Conservation (phyloP, 2,888 invertebrate genomes). For the Chaetogeoica ovagalla region DNA sequence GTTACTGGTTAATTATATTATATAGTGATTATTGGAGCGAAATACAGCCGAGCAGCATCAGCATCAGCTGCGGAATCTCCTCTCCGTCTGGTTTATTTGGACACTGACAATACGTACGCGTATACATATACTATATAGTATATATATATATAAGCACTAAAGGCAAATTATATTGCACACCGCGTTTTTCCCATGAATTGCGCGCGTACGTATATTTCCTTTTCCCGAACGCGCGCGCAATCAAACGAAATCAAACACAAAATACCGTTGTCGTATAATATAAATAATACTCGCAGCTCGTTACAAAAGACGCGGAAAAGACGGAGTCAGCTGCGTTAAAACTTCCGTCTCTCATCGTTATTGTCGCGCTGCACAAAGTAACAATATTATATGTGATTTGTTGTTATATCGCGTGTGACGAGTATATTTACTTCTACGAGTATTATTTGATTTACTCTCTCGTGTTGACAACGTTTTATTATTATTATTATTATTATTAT, state of each 20-base stretch:
- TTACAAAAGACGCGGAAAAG: constrained; percentile 37
- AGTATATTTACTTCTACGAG: too few species aligned
- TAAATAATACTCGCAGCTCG: background rate
- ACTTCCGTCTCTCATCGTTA: constrained; percentile 17
- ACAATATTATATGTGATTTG: too few species aligned
- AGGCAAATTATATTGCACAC: constrained; percentile 49
- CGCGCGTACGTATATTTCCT: constrained; percentile 24
- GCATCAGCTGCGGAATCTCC: too few species aligned
- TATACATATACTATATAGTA: too few species aligned
- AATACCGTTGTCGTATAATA: background rate
- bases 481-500: too few species aligned
- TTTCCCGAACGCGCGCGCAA: constrained; percentile 43
- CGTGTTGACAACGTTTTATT: too few species aligned
- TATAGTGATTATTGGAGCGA: constrained; percentile 53
- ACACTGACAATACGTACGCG: constrained; percentile 17
- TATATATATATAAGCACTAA: too few species aligned
- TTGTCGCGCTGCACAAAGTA: too few species aligned
- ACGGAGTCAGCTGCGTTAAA: constrained; percentile 44
- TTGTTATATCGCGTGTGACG: too few species aligned
- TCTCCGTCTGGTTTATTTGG: constrained; percentile 42
- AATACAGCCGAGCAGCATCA: constrained; percentile 33
- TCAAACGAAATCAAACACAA: constrained; percentile 53
- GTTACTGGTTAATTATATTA: constrained; percentile 52
- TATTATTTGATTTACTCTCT: too few species aligned
- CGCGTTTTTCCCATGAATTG: constrained; percentile 50